These are phyloP conservation scores for Crocallis elinguaria DNA, from an alignment of 2,888 invertebrate species.

Conservation along the genomic window DNA sequence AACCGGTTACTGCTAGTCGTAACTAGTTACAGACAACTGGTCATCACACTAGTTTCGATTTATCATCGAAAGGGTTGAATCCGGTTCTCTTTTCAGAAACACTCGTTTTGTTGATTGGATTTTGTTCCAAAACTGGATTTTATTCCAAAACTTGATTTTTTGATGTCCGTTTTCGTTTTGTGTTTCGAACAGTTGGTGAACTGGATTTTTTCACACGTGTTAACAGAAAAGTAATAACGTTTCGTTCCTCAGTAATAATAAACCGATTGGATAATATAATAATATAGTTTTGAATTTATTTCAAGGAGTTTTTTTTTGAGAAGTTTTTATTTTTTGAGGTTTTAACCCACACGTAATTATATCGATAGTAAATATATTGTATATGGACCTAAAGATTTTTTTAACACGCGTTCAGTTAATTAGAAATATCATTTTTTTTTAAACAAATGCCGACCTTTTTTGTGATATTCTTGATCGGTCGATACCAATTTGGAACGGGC, in stretches of 20 bases:
- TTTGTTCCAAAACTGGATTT: slow-evolving; percentile 31
- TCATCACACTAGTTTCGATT: slow-evolving; percentile 25
- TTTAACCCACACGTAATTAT: too few relatives aligned
- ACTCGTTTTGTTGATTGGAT: slow-evolving; percentile 3
- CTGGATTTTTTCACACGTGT: slow-evolving; percentile 25
- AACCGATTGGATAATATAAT: background rate
- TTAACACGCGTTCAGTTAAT: too few relatives aligned
- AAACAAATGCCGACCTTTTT: too few relatives aligned
- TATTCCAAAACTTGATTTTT: background rate
- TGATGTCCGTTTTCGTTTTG: slow-evolving; percentile 11
- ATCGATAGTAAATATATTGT: too few relatives aligned
- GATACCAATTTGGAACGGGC: too few relatives aligned
- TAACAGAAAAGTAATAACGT: background rate
- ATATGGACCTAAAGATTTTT: too few relatives aligned
- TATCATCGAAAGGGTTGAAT: slow-evolving; percentile 24
- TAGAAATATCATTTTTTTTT: too few relatives aligned
- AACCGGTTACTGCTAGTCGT: slow-evolving; percentile 15
- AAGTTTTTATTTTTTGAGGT: too few relatives aligned
- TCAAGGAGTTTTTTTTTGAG: too few relatives aligned
- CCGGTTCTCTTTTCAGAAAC: slow-evolving; percentile 29
- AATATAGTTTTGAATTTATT: too few relatives aligned
- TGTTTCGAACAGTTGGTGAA: slow-evolving; percentile 3
- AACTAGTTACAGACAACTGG: slow-evolving; percentile 25
- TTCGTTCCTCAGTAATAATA: background rate
- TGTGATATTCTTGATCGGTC: too few relatives aligned